phyloP scores from a whole-genome alignment of 2,113 vertebrate species.

The Bothrops jararaca region DNA sequence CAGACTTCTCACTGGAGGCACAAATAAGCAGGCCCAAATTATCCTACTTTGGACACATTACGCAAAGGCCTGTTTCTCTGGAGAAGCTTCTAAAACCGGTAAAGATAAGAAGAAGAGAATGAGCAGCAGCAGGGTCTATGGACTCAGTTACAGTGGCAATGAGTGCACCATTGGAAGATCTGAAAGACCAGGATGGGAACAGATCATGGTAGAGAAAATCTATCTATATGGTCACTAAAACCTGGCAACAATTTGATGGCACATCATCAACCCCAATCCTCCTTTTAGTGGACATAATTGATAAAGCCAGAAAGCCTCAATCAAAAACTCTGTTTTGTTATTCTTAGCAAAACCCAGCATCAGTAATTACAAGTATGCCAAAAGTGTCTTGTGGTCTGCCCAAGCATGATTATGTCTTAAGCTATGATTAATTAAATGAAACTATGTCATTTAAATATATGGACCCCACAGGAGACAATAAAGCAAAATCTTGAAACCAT shows the following conservation, averaged over 20 bases:
- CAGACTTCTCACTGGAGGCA: neutral
- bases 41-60: neutral
- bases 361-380: neutral
- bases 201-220: neutral
- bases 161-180: neutral
- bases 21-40: neutral
- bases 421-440: neutral
- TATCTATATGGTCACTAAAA: neutral
- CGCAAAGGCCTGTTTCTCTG: neutral
- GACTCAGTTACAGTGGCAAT: neutral
- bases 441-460: neutral
- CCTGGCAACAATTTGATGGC: neutral
- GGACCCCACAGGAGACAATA: neutral
- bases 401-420: neutral
- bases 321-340: neutral
- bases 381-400: neutral
- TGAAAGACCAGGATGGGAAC: neutral
- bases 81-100: neutral
- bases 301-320: neutral
- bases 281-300: neutral
- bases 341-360: neutral
- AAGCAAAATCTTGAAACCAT: neutral
- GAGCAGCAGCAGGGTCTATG: neutral
- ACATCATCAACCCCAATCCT: neutral
- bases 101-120: neutral